Evolutionary conservation across 2,888 invertebrate genomes (phyloP).

Genomic region (Euplexia lucipara): DNA sequence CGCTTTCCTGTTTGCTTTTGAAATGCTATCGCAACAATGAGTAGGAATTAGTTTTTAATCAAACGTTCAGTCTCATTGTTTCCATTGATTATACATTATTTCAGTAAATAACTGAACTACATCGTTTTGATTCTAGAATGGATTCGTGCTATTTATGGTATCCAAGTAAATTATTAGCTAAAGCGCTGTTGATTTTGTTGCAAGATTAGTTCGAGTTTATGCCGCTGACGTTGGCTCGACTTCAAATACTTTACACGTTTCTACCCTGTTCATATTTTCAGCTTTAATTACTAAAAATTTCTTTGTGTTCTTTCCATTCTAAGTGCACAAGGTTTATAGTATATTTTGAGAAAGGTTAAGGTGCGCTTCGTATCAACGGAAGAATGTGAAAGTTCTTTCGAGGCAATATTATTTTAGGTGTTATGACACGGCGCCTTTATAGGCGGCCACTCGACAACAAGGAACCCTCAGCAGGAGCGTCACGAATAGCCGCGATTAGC

Average conservation of each 20-base stretch:
- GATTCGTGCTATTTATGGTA: constrained; percentile 40
- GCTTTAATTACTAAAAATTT: constrained; percentile 39
- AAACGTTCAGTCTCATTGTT: constrained; percentile 22
- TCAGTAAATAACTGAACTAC: constrained; percentile 32
- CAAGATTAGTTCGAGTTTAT: constrained; percentile 54
- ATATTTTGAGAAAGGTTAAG: constrained; percentile 16
- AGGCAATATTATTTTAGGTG: constrained; percentile 51
- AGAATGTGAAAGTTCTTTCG: constrained; percentile 18
- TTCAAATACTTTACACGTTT: constrained; percentile 31
- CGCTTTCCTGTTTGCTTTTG: constrained; percentile 33
- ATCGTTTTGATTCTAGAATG: constrained; percentile 34
- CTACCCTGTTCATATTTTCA: constrained; percentile 39
- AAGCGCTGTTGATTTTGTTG: constrained; percentile 49
- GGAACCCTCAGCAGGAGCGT: constrained; percentile 72
- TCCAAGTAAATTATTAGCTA: constrained; percentile 45
- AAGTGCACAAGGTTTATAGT: constrained; percentile 15
- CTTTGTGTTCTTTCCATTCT: constrained; percentile 28
- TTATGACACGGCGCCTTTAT: constrained; percentile 48
- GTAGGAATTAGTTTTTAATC: constrained; percentile 20
- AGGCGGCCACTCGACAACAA: constrained; percentile 58
- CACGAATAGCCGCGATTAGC: constrained; percentile 80
- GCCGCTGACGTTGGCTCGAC: constrained; percentile 37
- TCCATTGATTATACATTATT: constrained; percentile 34
- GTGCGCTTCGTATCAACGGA: constrained; percentile 28
- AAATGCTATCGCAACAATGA: constrained; percentile 34